Evolutionary conservation across 2,797 vertebrate genomes (phyloP), one percentile per base, ranked within the genome.

Genomic region (Danio kyathit): DNA sequence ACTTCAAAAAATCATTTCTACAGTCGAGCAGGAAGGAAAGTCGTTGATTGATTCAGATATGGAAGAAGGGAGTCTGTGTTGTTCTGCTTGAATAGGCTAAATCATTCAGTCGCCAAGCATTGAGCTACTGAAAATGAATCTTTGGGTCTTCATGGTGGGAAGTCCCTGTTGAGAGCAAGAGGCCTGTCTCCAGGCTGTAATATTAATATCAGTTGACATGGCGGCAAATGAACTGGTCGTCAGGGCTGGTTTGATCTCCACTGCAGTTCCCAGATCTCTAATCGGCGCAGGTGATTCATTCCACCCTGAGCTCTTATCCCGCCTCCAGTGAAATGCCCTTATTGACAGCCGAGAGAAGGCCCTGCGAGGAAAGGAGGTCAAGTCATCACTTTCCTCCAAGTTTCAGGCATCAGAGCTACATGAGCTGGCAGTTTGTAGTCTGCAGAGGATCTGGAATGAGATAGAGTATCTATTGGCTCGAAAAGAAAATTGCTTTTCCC

Each of bases 401-500:
- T 85, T 86, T 80, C 85, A 82, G 80, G 83, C 86, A 87, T 91
- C 87, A 86, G 86, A 85, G 84, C 74, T 72, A 13, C 84, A 14
- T 80, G 0, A 59, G 87, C 70, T 79, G 16, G 82, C 87, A 82
- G 73, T 86, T 89, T 88, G 86, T 59, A 80, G 89, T 90, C 91
- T 87, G 54, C 46, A 86, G 90, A 93, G 92, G 91, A 87, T 87
- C 89, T 38, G 78, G 84, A 90, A 90, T 90, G 91, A 93, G 93
- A 94, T 93, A 89, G 91, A 93, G 89, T 89, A 92, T 93, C 92
- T 93, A 88, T 92, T 87, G 89, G 90, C 91, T 92, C 90, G 92
- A 93, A 91, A 89, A 92, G 93, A 94, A 94, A 94, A 93, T 93
- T 89, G 91, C 91, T 93, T 94, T 90, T 89, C 88, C 90, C 44